These are phyloP conservation scores for Ochropacha duplaris DNA, from an alignment of 2,888 invertebrate genomes.

Conservation along the genomic window DNA sequence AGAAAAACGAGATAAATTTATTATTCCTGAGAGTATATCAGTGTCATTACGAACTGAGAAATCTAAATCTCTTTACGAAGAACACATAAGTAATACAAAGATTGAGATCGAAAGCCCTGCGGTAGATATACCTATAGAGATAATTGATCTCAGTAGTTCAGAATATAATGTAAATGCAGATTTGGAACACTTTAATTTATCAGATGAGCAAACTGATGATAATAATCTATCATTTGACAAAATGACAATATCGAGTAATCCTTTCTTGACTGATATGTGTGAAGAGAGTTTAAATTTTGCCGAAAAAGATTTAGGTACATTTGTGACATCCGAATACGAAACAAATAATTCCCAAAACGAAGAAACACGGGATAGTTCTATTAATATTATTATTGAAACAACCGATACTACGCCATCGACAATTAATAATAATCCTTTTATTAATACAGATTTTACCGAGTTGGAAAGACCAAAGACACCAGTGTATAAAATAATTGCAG, in stretches of 20 bases:
- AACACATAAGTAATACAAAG: conserved; percentile 11
- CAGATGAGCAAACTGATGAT: conserved; percentile 41
- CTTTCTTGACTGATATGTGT: conserved; percentile 55
- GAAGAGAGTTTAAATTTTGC: conserved; percentile 47
- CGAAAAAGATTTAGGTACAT: conserved; percentile 58
- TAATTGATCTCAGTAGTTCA: not conserved
- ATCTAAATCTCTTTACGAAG: conserved; percentile 26
- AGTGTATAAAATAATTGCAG: conserved; percentile 67
- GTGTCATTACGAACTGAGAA: conserved; percentile 66
- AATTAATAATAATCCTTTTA: conserved; percentile 52
- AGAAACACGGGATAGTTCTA: conserved; percentile 49
- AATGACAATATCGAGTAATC: conserved; percentile 53
- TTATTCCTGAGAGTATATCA: conserved; percentile 68
- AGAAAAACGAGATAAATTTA: conserved; percentile 57
- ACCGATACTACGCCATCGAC: conserved; percentile 31
- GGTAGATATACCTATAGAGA: not conserved
- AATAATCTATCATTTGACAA: conserved; percentile 40
- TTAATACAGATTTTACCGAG: conserved; percentile 36
- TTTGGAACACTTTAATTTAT: conserved; percentile 40
- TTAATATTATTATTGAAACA: conserved; percentile 54
- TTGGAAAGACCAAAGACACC: conserved; percentile 69
- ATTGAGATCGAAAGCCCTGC: conserved; percentile 13
- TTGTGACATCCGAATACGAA: conserved; percentile 67
- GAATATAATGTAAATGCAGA: conserved; percentile 19
- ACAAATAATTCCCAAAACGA: conserved; percentile 67